phyloP scores from a whole-genome alignment of 2,888 invertebrate species.

The Orthosia gracilis region DNA sequence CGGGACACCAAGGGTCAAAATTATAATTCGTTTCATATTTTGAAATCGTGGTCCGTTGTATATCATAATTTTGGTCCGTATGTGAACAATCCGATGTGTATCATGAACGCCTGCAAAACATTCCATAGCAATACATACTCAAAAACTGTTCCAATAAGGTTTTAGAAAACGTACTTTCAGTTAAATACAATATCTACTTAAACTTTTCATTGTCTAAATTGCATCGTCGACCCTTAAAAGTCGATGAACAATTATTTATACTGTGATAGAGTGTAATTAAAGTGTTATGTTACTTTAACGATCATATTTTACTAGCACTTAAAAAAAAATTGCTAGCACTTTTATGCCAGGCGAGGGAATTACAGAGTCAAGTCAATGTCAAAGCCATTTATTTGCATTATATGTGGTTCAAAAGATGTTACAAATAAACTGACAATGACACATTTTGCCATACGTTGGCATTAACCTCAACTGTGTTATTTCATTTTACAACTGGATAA shows the following conservation, averaged over 20 bases:
- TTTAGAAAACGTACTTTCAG: neutral
- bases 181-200: too few relatives aligned
- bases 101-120: neutral
- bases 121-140: neutral
- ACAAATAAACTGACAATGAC: too few relatives aligned
- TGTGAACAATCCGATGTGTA: neutral
- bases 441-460: too few relatives aligned
- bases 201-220: too few relatives aligned
- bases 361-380: too few relatives aligned
- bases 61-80: too few relatives aligned
- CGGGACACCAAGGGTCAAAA: neutral
- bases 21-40: neutral
- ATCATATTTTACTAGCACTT: too few relatives aligned
- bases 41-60: neutral
- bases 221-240: too few relatives aligned
- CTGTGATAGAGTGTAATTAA: too few relatives aligned
- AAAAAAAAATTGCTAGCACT: conserved; percentile 34
- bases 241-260: too few relatives aligned
- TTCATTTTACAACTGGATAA: neutral
- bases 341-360: neutral
- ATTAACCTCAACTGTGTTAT: neutral
- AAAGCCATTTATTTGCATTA: too few relatives aligned
- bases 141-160: neutral
- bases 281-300: neutral
- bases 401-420: too few relatives aligned